Percentiles rank a stretch among this genome's conserved stretches.
phyloP scores from a whole-genome alignment of 2,888 invertebrate species.

The Brassicogethes aeneus region DNA sequence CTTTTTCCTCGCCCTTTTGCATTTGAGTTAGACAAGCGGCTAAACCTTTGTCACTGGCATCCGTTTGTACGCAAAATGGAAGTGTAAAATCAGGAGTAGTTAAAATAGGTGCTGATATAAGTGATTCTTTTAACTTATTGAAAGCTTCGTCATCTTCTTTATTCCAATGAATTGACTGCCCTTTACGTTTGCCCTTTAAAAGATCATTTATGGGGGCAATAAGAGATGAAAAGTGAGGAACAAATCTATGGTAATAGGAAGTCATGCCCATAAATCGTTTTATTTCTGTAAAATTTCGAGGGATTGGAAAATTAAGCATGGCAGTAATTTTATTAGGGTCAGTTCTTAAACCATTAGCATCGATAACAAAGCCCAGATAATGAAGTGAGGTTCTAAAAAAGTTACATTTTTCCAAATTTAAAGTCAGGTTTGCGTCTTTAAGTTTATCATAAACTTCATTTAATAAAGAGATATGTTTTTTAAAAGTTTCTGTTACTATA shows the following conservation, averaged over 20 bases:
- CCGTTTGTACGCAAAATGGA: slow-evolving; percentile 17
- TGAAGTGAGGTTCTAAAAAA: background rate
- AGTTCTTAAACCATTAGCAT: slow-evolving; percentile 9
- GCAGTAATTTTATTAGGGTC: slow-evolving; percentile 9
- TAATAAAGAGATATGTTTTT: too few species aligned
- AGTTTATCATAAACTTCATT: background rate
- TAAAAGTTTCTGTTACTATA: background rate
- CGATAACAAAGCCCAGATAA: slow-evolving; percentile 22
- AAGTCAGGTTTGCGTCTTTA: background rate
- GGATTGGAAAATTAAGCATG: slow-evolving; percentile 17
- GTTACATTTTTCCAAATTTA: background rate
- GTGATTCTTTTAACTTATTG: slow-evolving; percentile 8
- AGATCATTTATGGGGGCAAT: slow-evolving; percentile 6
- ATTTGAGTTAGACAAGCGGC: slow-evolving; percentile 20
- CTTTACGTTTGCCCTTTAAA: slow-evolving; percentile 8
- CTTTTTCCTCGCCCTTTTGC: slow-evolving; percentile 11
- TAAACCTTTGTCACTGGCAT: slow-evolving; percentile 23
- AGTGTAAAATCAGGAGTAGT: slow-evolving; percentile 16
- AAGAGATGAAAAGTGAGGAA: slow-evolving; percentile 8
- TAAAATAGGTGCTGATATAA: slow-evolving; percentile 14
- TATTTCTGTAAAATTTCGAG: slow-evolving; percentile 18
- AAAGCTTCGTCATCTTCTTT: slow-evolving; percentile 7
- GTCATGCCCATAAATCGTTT: slow-evolving; percentile 22
- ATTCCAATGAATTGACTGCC: slow-evolving; percentile 5
- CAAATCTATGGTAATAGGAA: slow-evolving; percentile 11